Base-by-base conservation (phyloP, 2,888 invertebrate species). In the Caenorhabditis sp. region DNA sequence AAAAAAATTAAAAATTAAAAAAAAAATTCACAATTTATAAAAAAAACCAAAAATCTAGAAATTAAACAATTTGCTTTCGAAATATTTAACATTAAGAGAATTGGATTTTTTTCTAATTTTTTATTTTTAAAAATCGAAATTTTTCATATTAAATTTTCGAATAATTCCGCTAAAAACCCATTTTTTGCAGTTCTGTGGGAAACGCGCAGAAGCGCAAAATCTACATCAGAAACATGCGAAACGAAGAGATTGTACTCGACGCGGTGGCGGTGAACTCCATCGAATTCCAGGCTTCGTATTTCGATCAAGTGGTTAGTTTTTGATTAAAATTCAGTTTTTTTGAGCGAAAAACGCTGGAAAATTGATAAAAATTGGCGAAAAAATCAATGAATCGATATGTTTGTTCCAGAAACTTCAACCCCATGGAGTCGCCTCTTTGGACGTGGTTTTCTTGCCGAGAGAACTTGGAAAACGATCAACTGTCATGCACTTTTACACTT, bases 391-490 rank as follows among this genome's bases (percentile, higher is more conserved):
- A n/a, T n/a, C n/a, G n/a, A n/a, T n/a, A n/a, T n/a, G n/a, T n/a
- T n/a, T n/a, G n/a, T 93, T 92, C 51, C 93, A 96, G 96, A 94
- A 95, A 92, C 95, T 98, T 92, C 95, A 95, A 90, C 96, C 97
- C 79, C 94, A 95, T 89, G 96, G 95, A 84, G 97, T 97, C 93
- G 97, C 98, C 85, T 95, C 96, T 84, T 97, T 98, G 93, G 96
- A 95, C 93, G 96, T 98, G 90, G 96, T 97, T 87, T 98, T 97
- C 94, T 94, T 98, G 90, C 97, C 97, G 40, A 94, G 97, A 90
- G 95, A 95, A 93, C 95, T 96, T 93, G 97, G 97, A 83, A 94
- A 94, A 91, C 95, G 96, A 86, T 94, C 96, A 92, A 96, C 96
- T 92, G 95, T 95, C 92, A 94, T 98, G 91, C 95, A 95, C 93